Base-by-base conservation (phyloP, 1,140 invertebrate species). In the Ceratoteleas bidentatus region DNA sequence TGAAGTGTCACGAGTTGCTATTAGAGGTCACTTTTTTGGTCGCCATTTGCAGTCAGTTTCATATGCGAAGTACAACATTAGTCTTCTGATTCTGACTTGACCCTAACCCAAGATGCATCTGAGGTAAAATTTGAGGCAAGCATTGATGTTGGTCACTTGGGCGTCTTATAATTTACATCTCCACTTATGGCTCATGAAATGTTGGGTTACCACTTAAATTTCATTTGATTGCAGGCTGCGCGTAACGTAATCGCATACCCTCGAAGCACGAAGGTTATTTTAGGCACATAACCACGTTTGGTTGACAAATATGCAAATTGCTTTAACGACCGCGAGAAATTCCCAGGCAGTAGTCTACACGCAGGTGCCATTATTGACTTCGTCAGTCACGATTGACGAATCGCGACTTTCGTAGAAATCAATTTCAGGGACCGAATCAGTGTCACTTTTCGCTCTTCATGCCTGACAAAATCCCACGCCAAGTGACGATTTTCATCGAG, bases 401-500 rank as follows among this genome's bases (percentile, higher is more conserved):
- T 50, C 7, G 6, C 33, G 24, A 76, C 73, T 66, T 72, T 65
- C 49, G 75, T 58, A 62, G 50, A 76, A 76, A 66, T 75, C 14
- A 68, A 61, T 60, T 40, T 69, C 13, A 36, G 61, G 61, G 49
- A 68, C 40, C 34, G 14, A 54, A 56, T 76, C 57, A 49, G 50
- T 76, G 65, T 69, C 61, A 53, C 50, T 72, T 80, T 73, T 73
- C 56, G 52, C 56, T 73, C 68, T 56, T n/a, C 56, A 68, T 68
- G 57, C 34, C 68, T 73, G 68, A 80, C 36, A 65, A 72, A 73
- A n/a, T 78, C 33, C 16, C 58, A 52, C 32, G 32, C 32, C 0
- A 58, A 57, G 56, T 73, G 68, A 68, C 69, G 64, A 80, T 69
- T 75, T 81, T 75, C 61, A 76, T 76, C 53, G 79, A 81, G 49